Evolutionary conservation across 2,888 invertebrate species (phyloP), one percentile per base, ranked within the genome.

Genomic region (Cantharis rufa): DNA sequence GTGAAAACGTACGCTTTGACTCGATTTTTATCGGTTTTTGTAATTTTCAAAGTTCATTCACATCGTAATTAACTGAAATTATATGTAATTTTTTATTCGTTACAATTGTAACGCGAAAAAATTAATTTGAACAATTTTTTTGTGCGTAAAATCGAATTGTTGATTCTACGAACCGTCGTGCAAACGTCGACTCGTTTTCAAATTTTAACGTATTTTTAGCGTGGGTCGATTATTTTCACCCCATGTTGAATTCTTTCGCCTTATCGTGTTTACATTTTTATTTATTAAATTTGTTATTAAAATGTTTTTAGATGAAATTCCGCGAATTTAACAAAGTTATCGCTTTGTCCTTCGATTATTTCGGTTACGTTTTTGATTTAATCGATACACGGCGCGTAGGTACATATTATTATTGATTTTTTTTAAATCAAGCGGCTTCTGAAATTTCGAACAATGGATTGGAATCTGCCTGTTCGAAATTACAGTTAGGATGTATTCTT

Each of bases 401-500:
- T 62, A 64, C 13, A 15, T 21, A 18, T 18, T 21, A 18, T 18
- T 21, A 13, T 64, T 64, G 21, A 64, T 64, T 18, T 64, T n/a
- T 64, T 64, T 64, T 64, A 16, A 18, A 18, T 15, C 64, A 13
- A 64, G 21, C 15, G 21, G 13, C n/a, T 64, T 21, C 18, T 21
- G 11, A 18, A 64, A 64, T 64, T 64, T 32, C 32, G 32, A 15
- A 64, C 64, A 15, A 64, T 16, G 9, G 64, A 64, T 64, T 11
- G 64, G 64, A 64, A 64, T 64, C 64, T 24, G 24, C 24, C 18
- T 18, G 62, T 62, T 62, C 18, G 18, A 21, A 21, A 21, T 21
- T 64, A 64, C 64, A 64, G 64, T 64, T 64, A 64, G 16, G 75
- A 69, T 62, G 61, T 72, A 72, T 66, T 76, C 64, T 76, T 76